Conservation (phyloP, 2,797 vertebrate genomes). For the Pygocentrus nattereri region DNA sequence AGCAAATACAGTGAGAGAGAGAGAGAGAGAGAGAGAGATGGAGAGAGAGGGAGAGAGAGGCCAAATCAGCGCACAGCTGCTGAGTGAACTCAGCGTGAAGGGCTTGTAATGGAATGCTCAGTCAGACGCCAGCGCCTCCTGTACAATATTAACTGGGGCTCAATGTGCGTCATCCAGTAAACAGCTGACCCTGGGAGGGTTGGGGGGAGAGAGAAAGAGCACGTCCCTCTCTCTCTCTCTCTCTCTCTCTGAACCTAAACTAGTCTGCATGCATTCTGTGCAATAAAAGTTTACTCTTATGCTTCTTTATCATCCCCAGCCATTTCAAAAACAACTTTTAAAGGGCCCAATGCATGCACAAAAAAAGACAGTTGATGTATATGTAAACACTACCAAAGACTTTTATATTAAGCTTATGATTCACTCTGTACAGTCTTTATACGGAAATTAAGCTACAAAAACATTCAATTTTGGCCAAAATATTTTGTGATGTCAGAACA, state of each 20-base stretch:
- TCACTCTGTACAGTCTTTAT: too few species aligned
- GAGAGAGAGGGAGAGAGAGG: conserved; percentile 52
- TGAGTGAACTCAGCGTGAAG: conserved; percentile 69
- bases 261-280: neutral
- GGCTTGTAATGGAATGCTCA: conserved; percentile 80
- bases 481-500: too few species aligned
- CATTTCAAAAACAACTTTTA: neutral
- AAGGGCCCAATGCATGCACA: neutral
- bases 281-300: neutral
- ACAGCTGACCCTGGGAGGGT: conserved; percentile 74
- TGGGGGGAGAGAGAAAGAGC: conserved; percentile 41
- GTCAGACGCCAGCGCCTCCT: conserved; percentile 77
- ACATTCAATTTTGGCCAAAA: too few species aligned
- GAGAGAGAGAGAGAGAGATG: conserved; percentile 45
- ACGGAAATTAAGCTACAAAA: too few species aligned
- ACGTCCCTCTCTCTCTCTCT: conserved; percentile 38
- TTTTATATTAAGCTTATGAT: too few species aligned
- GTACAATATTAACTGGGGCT: conserved; percentile 81
- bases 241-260: conserved; percentile 14
- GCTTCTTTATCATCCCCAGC: neutral
- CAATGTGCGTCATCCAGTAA: conserved; percentile 81
- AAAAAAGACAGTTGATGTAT: too few species aligned
- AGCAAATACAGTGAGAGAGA: conserved; percentile 22
- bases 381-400: too few species aligned
- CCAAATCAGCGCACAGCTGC: conserved; percentile 70